These are phyloP conservation scores for Pseudopleuronectes americanus DNA, from an alignment of 2,797 vertebrate species.

Conservation along the genomic window DNA sequence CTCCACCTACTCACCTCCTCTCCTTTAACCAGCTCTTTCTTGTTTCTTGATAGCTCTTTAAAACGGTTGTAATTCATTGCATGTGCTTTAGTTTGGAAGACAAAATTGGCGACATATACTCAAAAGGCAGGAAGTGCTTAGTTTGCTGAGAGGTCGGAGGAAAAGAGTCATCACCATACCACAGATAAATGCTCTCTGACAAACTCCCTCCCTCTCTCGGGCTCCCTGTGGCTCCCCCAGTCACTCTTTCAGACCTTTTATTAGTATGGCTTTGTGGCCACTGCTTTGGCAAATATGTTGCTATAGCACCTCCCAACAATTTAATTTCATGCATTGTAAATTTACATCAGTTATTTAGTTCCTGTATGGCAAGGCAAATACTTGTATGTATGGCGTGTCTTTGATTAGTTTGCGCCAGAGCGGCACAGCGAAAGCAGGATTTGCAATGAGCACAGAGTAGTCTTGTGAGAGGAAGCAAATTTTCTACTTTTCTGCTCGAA, in stretches of 20 bases:
- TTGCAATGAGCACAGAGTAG: slow-evolving; percentile 21
- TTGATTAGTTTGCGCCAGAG: slow-evolving; percentile 13
- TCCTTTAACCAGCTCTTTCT: slow-evolving; percentile 50
- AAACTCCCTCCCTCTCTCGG: slow-evolving; percentile 62
- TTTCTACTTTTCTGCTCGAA: slow-evolving; percentile 71
- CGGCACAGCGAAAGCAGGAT: slow-evolving; percentile 26
- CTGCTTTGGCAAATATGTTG: slow-evolving; percentile 38
- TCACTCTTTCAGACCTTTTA: slow-evolving; percentile 40
- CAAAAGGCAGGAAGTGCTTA: slow-evolving; percentile 77
- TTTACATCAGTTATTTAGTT: slow-evolving; percentile 22
- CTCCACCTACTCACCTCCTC: slow-evolving; percentile 46
- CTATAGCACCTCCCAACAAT: slow-evolving; percentile 34
- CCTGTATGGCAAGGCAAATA: slow-evolving; percentile 5
- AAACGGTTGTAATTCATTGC: slow-evolving; percentile 70
- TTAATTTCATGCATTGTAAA: slow-evolving; percentile 12
- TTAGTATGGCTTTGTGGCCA: slow-evolving; percentile 40
- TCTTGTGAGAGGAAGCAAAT: slow-evolving; percentile 49
- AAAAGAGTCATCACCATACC: slow-evolving; percentile 81
- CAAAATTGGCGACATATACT: slow-evolving; percentile 68
- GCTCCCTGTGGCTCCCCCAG: slow-evolving; percentile 59
- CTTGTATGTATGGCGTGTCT: slow-evolving; percentile 20
- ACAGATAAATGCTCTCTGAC: slow-evolving; percentile 77
- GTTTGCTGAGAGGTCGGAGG: slow-evolving; percentile 74
- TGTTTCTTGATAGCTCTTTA: slow-evolving; percentile 68
- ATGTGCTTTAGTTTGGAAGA: slow-evolving; percentile 67